phyloP scores from a whole-genome alignment of 2,797 vertebrate species.

The Epinephelus coioides region DNA sequence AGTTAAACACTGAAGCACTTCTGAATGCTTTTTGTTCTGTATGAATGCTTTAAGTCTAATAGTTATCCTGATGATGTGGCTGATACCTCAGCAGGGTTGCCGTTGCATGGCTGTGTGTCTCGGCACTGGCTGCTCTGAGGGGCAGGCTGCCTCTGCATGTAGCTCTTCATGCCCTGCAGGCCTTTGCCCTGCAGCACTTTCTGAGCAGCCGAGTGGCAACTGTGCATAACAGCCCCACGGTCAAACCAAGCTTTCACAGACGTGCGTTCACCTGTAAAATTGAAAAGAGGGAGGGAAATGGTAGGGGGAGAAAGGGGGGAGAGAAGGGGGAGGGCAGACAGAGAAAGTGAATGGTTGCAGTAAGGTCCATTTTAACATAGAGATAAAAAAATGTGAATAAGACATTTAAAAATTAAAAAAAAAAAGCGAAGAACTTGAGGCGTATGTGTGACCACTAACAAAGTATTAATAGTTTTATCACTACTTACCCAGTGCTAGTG shows the following conservation, averaged over 20 bases:
- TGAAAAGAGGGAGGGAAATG: conserved; percentile 1
- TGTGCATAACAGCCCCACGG: conserved; percentile 80
- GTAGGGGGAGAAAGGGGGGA: not conserved
- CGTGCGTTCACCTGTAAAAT: conserved; percentile 81
- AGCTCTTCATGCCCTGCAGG: conserved; percentile 84
- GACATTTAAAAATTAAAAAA: not conserved
- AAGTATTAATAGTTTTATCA: not conserved
- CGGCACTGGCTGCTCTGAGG: conserved; percentile 72
- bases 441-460: not conserved
- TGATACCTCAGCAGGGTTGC: conserved; percentile 87
- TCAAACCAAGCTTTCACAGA: conserved; percentile 89
- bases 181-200: conserved; percentile 86
- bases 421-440: not conserved
- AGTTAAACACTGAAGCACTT: conserved; percentile 11
- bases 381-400: not conserved
- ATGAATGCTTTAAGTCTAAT: conserved; percentile 44
- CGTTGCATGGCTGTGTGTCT: conserved; percentile 77
- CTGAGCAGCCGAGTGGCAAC: conserved; percentile 85
- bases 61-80: conserved; percentile 52
- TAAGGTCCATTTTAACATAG: not conserved
- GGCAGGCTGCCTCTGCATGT: conserved; percentile 90
- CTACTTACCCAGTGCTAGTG: conserved; percentile 77
- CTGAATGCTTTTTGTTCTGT: conserved; percentile 41
- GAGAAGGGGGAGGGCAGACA: not conserved
- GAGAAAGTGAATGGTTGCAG: not conserved